Evolutionary conservation across 2,113 vertebrate species (phyloP).

Genomic region (Psephotus haematonotus): DNA sequence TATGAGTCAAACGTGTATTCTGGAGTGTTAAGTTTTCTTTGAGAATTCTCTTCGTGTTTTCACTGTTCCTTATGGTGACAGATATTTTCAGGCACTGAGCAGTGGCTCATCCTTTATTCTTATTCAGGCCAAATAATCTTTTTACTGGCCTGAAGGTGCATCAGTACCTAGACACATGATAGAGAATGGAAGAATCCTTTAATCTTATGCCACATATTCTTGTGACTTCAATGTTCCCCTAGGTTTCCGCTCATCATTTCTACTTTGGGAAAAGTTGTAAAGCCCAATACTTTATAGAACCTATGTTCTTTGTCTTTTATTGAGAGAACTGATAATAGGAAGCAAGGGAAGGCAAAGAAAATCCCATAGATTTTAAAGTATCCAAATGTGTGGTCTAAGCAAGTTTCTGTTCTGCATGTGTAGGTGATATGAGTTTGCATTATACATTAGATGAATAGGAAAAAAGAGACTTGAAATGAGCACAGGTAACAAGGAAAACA

Average conservation of each 20-base stretch:
- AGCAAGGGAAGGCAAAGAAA: not conserved
- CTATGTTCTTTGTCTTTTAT: not conserved
- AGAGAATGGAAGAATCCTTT: not conserved
- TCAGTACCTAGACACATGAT: not conserved
- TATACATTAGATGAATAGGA: not conserved
- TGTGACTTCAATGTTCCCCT: not conserved
- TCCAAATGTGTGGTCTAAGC: not conserved
- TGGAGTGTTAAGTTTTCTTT: not conserved
- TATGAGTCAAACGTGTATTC: not conserved
- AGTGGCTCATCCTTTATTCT: not conserved
- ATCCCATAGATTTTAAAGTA: not conserved
- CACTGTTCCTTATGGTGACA: not conserved
- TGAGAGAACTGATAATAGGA: not conserved
- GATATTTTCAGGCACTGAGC: not conserved
- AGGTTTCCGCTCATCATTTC: not conserved
- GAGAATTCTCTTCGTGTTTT: not conserved
- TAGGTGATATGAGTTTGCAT: not conserved
- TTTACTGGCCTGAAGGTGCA: not conserved
- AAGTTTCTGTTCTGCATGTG: not conserved
- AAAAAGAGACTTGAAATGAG: not conserved
- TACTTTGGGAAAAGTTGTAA: not conserved
- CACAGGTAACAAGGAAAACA: not conserved
- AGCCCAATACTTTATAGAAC: not conserved
- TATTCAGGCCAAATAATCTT: not conserved
- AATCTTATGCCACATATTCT: not conserved